Base-by-base conservation (phyloP, 1,140 invertebrate species). In the Drosophila ogumai region DNA sequence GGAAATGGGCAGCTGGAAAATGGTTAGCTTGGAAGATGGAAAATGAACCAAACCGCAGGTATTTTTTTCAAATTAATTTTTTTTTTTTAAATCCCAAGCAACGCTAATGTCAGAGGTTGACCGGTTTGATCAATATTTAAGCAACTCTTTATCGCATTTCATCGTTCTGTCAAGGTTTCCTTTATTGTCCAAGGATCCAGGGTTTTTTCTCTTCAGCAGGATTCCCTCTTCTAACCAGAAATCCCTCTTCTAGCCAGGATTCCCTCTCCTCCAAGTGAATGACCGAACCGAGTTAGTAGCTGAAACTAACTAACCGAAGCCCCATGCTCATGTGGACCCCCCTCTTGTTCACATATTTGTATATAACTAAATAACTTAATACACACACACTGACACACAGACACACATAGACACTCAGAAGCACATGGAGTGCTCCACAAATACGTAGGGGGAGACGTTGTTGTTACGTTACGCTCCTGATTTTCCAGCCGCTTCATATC, bases 361-460 rank as follows among this genome's bases (percentile, higher is more conserved):
- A 86, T 81, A 85, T 81, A 81, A 86, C 82, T 85, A 86, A 85
- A 81, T 84, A 85, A 76, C 76, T 84, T 32, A 61, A 49, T 67
- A 72, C 28, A 66, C 52, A 50, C 40, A 32, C 32, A n/a, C 19
- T 22, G 19, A 22, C 40, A 15, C 50, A 31, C 38, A 52, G 38
- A 38, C 32, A 22, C 38, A 17, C 49, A 28, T n/a, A 46, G 34
- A 40, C 8, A 58, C 28, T 44, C 38, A 17, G 13, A 13, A 31
- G 36, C 44, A 38, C 32, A 31, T 86, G 57, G 61, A 86, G 82
- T 81, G 75, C 61, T 81, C 52, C 46, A 60, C 75, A 86, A 79
- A 87, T 46, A 76, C 55, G 75, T 31, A 73, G 79, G 55, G 47
- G 43, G 9, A 50, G 68, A 50, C 31, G 50, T 36, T 22, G 50